phyloP scores from a whole-genome alignment of 1,140 invertebrate genomes.

The Drosophila bocki region DNA sequence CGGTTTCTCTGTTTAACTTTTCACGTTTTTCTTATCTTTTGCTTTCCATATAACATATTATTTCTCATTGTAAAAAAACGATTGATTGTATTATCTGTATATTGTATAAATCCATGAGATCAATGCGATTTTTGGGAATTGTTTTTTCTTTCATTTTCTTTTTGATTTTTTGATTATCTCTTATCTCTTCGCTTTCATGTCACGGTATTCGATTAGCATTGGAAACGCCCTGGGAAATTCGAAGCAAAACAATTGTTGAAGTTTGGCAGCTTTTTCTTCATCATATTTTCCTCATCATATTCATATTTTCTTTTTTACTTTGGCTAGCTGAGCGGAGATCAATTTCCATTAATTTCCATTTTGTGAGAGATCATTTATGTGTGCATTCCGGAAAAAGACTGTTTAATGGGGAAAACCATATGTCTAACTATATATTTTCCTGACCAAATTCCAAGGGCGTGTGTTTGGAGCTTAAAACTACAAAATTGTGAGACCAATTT shows the following conservation, averaged over 20 bases:
- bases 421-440: slow-evolving; percentile 1
- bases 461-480: slow-evolving; percentile 52
- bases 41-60: slow-evolving; percentile 17
- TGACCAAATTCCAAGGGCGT: slow-evolving; percentile 40
- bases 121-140: slow-evolving; percentile 85
- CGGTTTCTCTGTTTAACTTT: slow-evolving; percentile 38
- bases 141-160: slow-evolving; percentile 61
- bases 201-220: slow-evolving; percentile 72
- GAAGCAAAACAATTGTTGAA: slow-evolving; percentile 44
- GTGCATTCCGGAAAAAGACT: slow-evolving; percentile 60
- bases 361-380: slow-evolving; percentile 72
- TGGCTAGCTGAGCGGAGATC: slow-evolving; percentile 76
- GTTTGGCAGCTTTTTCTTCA: slow-evolving; percentile 17
- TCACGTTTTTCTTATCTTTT: slow-evolving; percentile 16
- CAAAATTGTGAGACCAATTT: slow-evolving; percentile 81
- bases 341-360: slow-evolving; percentile 70
- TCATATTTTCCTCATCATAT: neutral
- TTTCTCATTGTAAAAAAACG: slow-evolving; percentile 70
- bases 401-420: slow-evolving; percentile 27
- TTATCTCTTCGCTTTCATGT: slow-evolving; percentile 61
- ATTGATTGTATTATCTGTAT: slow-evolving; percentile 59
- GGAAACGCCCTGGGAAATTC: slow-evolving; percentile 69
- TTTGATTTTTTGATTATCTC: slow-evolving; percentile 51
- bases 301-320: slow-evolving; percentile 46
- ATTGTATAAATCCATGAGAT: slow-evolving; percentile 84